Evolutionary conservation across 2,113 vertebrate genomes (phyloP).

Genomic region (Cepphus grylle): DNA sequence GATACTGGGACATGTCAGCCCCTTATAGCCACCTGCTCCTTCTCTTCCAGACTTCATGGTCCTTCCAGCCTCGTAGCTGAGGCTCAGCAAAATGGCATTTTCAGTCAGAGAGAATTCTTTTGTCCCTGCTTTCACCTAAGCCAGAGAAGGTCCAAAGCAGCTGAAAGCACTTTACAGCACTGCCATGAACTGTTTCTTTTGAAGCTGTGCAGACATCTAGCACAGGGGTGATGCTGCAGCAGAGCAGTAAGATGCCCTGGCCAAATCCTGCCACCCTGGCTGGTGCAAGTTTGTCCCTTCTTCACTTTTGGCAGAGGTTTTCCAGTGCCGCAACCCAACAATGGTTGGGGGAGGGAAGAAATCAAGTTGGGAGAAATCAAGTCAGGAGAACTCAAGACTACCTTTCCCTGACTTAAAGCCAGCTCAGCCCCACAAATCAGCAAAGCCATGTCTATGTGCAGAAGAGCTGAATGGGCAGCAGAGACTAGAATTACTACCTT

Average conservation of each 20-base stretch:
- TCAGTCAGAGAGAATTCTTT: background rate
- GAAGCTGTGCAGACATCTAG: background rate
- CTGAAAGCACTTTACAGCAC: background rate
- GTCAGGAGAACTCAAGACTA: background rate
- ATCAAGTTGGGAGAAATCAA: background rate
- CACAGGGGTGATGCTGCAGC: background rate
- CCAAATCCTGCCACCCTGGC: background rate
- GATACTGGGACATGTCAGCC: background rate
- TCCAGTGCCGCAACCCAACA: background rate
- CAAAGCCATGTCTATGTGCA: background rate
- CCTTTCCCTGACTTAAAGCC: background rate
- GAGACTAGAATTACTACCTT: background rate
- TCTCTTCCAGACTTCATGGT: background rate
- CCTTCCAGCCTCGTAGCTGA: background rate
- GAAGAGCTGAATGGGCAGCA: background rate
- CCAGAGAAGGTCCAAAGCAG: background rate
- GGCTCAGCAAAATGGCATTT: background rate
- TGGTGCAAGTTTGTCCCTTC: background rate
- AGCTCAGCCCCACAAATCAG: background rate
- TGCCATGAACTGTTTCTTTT: background rate
- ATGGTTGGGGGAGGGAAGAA: background rate
- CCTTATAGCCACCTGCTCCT: background rate
- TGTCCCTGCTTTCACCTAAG: background rate
- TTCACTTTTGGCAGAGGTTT: background rate
- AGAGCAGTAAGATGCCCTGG: background rate